phyloP scores from a whole-genome alignment of 1,140 invertebrate genomes.

The Aradophagus sp. region DNA sequence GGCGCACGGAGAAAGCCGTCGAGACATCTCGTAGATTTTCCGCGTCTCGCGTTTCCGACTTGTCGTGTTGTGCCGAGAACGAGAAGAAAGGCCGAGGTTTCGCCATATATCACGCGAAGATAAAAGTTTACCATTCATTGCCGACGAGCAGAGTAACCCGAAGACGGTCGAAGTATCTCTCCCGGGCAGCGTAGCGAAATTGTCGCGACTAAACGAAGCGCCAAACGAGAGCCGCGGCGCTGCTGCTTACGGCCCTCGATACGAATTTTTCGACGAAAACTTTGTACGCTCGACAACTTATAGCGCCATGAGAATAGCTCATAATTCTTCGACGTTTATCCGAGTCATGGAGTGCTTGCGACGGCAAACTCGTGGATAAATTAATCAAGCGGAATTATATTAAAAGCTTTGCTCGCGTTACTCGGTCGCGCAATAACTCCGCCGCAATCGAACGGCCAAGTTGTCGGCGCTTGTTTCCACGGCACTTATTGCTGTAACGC shows the following conservation, averaged over 20 bases:
- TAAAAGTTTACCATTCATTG: conserved; percentile 64
- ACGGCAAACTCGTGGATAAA: too few relatives aligned
- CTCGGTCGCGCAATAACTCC: too few relatives aligned
- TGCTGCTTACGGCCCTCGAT: background rate
- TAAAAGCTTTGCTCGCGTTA: conserved; percentile 6
- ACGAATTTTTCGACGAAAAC: too few relatives aligned
- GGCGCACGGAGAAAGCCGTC: conserved; percentile 42
- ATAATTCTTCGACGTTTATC: too few relatives aligned
- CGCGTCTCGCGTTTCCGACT: conserved; percentile 58
- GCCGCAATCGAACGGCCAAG: conserved; percentile 19
- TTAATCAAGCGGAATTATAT: too few relatives aligned
- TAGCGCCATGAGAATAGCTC: too few relatives aligned
- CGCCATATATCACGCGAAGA: conserved; percentile 57
- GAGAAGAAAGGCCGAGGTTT: conserved; percentile 59
- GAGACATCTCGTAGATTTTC: conserved; percentile 63
- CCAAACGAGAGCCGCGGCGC: conserved; percentile 28
- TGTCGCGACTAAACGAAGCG: conserved; percentile 45
- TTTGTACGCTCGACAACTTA: too few relatives aligned
- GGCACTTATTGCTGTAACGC: conserved; percentile 10
- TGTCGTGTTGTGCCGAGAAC: conserved; percentile 53
- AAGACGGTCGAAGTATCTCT: conserved; percentile 46
- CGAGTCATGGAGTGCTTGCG: too few relatives aligned
- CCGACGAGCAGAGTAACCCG: conserved; percentile 49
- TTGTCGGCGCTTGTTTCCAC: conserved; percentile 26
- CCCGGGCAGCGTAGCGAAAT: conserved; percentile 41